Conservation (phyloP, 1,140 invertebrate genomes). For the Trachymyrmex septentrionalis region DNA sequence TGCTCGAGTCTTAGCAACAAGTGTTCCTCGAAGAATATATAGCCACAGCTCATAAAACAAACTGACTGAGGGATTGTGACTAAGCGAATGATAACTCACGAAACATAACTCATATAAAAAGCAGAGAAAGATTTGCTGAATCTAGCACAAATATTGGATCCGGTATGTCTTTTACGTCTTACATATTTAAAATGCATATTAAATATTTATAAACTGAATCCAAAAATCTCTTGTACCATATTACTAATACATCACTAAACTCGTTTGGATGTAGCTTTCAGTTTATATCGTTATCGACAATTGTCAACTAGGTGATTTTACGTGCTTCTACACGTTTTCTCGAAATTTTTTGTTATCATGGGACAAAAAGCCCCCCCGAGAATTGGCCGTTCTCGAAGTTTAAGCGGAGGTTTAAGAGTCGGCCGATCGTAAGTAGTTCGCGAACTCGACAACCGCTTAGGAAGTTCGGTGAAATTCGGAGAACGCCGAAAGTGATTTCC, state of each 20-base stretch:
- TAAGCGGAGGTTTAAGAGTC: slow-evolving; percentile 64
- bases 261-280: neutral
- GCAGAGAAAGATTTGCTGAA: slow-evolving; percentile 17
- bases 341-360: slow-evolving; percentile 24
- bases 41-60: slow-evolving; percentile 51
- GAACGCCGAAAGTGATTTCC: slow-evolving; percentile 61
- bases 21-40: slow-evolving; percentile 48
- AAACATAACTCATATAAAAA: slow-evolving; percentile 30
- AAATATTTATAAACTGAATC: neutral
- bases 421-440: slow-evolving; percentile 63
- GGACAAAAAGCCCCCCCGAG: slow-evolving; percentile 28
- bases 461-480: slow-evolving; percentile 58
- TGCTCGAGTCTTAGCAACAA: slow-evolving; percentile 42
- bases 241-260: neutral
- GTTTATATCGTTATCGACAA: neutral
- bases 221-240: neutral
- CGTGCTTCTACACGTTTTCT: slow-evolving; percentile 3
- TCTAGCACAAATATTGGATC: slow-evolving; percentile 14
- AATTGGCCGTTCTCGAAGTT: slow-evolving; percentile 48
- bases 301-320: slow-evolving; percentile 20
- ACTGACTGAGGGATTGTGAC: slow-evolving; percentile 40
- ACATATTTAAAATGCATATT: neutral
- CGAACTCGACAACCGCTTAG: slow-evolving; percentile 57
- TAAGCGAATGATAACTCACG: slow-evolving; percentile 45
- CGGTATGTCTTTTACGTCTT: neutral